Percentiles rank a stretch among this genome's conserved stretches.
phyloP scores from a whole-genome alignment of 2,797 vertebrate species.

The Pteropus rufus region DNA sequence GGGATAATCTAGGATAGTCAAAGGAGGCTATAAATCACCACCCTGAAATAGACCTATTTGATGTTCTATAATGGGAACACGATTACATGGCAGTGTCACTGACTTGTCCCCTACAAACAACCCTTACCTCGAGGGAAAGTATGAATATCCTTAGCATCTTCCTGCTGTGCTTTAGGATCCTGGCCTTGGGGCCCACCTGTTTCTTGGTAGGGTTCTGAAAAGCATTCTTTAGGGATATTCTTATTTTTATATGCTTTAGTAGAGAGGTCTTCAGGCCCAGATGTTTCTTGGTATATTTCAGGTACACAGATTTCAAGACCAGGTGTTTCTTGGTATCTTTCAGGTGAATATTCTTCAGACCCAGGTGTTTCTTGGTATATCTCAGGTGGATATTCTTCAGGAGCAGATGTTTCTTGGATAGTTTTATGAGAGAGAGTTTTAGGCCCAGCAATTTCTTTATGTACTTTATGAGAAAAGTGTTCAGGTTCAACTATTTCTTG shows the following conservation, averaged over 20 bases:
- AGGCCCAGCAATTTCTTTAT: conserved; percentile 6
- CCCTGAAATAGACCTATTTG: not conserved
- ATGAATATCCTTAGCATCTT: not conserved
- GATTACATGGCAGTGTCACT: not conserved
- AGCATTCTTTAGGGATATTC: not conserved
- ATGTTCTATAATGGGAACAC: not conserved
- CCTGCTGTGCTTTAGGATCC: not conserved
- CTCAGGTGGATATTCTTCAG: conserved; percentile 8
- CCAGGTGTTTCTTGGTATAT: not conserved
- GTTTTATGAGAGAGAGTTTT: not conserved
- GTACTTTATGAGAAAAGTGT: not conserved
- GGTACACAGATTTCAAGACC: not conserved
- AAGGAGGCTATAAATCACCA: not conserved
- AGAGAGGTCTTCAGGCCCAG: conserved; percentile 62
- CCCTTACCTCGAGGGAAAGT: conserved; percentile 44
- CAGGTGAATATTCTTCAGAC: not conserved
- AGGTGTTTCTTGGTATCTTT: not conserved
- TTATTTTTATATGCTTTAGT: not conserved
- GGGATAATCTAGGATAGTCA: not conserved
- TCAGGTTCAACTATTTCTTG: conserved; percentile 31
- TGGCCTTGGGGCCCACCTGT: not conserved
- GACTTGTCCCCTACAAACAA: not conserved
- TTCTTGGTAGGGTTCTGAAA: conserved; percentile 28
- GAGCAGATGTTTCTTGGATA: conserved; percentile 33
- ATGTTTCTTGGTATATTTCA: conserved; percentile 11